These are phyloP conservation scores for Echiichthys vipera DNA, from an alignment of 2,797 vertebrate genomes.

Conservation along the genomic window DNA sequence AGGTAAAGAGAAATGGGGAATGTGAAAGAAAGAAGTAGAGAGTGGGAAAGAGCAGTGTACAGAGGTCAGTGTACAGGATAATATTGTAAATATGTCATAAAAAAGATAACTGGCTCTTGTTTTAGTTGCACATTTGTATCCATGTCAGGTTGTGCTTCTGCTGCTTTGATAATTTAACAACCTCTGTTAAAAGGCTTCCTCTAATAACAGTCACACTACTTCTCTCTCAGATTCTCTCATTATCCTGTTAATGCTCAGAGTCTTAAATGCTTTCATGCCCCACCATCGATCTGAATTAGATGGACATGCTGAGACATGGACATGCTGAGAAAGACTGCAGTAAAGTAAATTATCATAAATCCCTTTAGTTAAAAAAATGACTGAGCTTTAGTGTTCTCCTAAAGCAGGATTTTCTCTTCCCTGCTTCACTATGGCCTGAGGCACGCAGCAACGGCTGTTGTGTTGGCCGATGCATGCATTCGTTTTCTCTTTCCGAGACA, in stretches of 20 bases:
- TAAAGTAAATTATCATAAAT: slow-evolving; percentile 37
- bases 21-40: background rate
- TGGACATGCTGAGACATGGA: slow-evolving; percentile 29
- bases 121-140: slow-evolving; percentile 10
- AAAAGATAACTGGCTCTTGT: background rate
- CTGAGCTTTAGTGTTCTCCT: slow-evolving; percentile 40
- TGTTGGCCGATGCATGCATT: slow-evolving; percentile 39
- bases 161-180: slow-evolving; percentile 46
- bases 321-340: slow-evolving; percentile 15
- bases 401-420: slow-evolving; percentile 26
- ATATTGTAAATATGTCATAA: background rate
- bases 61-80: background rate
- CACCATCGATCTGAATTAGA: slow-evolving; percentile 28
- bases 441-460: slow-evolving; percentile 39
- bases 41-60: background rate
- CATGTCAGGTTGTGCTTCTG: slow-evolving; percentile 10
- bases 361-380: slow-evolving; percentile 12
- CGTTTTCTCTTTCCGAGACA: slow-evolving; percentile 46
- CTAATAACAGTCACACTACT: slow-evolving; percentile 20
- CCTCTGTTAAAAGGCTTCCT: slow-evolving; percentile 48
- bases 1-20: background rate
- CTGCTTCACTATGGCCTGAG: slow-evolving; percentile 34
- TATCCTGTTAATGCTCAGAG: slow-evolving; percentile 33
- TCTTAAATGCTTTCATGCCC: slow-evolving; percentile 45
- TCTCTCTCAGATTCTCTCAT: slow-evolving; percentile 41